Conservation (phyloP, 2,888 invertebrate genomes). For the Tyria jacobaeae region DNA sequence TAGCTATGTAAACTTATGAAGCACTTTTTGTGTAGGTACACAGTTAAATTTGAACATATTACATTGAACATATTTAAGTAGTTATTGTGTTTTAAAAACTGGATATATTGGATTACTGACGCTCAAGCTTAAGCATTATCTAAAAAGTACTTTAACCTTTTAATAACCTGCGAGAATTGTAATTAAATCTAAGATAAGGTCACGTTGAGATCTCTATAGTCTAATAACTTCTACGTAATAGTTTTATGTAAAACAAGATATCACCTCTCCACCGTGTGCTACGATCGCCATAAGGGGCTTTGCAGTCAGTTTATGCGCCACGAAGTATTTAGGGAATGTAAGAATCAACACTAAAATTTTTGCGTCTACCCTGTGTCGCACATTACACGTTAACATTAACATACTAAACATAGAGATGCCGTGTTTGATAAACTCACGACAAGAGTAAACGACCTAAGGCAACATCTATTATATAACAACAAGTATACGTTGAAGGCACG, state of each 20-base stretch:
- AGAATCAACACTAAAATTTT: constrained; percentile 26
- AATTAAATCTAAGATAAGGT: constrained; percentile 44
- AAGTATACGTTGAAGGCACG: constrained; percentile 37
- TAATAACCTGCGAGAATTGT: constrained; percentile 21
- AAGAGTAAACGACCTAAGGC: constrained; percentile 57
- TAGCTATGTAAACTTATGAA: too few species aligned
- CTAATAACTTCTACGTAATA: constrained; percentile 35
- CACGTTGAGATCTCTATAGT: constrained; percentile 38
- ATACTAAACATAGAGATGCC: constrained; percentile 27
- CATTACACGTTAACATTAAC: constrained; percentile 30
- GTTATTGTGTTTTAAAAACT: background rate
- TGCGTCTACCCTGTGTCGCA: constrained; percentile 29
- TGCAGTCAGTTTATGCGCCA: constrained; percentile 18
- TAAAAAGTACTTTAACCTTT: background rate
- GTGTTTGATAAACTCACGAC: constrained; percentile 38
- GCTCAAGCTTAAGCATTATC: background rate
- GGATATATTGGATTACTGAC: constrained; percentile 2
- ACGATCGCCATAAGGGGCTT: constrained; percentile 37
- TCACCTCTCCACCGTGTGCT: constrained; percentile 39
- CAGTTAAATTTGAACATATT: background rate
- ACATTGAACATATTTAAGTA: background rate
- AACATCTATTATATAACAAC: constrained; percentile 52
- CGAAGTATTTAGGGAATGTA: constrained; percentile 42
- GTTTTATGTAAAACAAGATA: constrained; percentile 36
- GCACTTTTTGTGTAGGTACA: background rate